phyloP scores from a whole-genome alignment of 2,888 invertebrate genomes.

The Cephus pygmeus region DNA sequence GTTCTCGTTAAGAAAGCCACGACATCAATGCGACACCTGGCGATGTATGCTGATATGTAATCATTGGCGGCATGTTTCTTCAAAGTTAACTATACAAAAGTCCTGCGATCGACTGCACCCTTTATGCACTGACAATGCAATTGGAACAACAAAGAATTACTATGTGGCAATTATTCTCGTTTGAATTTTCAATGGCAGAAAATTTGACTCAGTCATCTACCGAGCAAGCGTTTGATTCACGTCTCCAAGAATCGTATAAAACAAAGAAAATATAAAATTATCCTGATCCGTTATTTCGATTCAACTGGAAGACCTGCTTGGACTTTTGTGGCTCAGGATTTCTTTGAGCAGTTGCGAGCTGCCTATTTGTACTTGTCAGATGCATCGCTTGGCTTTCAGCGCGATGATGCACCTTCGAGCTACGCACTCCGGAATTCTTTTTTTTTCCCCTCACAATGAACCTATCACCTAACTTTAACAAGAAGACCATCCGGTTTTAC shows the following conservation, averaged over 20 bases:
- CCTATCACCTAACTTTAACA: neutral
- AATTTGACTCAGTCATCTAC: neutral
- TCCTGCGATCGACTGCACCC: neutral
- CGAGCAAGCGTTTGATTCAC: neutral
- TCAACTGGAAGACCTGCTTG: neutral
- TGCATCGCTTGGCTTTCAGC: neutral
- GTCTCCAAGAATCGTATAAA: neutral
- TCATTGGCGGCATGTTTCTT: neutral
- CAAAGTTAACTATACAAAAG: neutral
- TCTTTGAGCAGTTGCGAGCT: neutral
- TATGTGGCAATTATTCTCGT: neutral
- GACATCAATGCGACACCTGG: neutral
- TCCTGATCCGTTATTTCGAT: neutral
- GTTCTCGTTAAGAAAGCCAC: constrained; percentile 30
- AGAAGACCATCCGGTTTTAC: neutral
- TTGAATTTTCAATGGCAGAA: neutral
- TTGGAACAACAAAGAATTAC: neutral
- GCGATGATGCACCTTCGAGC: neutral
- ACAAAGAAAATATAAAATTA: neutral
- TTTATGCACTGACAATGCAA: neutral
- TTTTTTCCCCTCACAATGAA: neutral
- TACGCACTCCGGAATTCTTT: neutral
- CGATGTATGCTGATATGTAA: neutral
- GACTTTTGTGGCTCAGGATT: neutral
- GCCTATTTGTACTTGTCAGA: neutral